A percentile compares a stretch with the other conserved stretches of the same genome.
phyloP scores from a whole-genome alignment of 2,888 invertebrate genomes.

The Sarcophaga subvicina region DNA sequence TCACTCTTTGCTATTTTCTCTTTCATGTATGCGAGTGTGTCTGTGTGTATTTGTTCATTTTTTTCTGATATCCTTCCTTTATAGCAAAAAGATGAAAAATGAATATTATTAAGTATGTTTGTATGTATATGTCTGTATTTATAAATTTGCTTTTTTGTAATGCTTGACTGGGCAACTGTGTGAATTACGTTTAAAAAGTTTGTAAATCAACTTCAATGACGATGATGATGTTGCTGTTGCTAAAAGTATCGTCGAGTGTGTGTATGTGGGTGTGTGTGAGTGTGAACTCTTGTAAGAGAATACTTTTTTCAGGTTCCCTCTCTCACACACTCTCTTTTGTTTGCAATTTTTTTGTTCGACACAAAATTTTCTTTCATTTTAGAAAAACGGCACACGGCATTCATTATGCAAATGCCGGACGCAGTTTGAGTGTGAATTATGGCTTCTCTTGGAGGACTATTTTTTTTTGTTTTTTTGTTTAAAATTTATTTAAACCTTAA shows the following conservation, averaged over 20 bases:
- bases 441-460: constrained; percentile 10
- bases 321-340: constrained; percentile 4
- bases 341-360: constrained; percentile 28
- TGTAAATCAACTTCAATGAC: constrained; percentile 68
- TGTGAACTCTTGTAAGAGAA: not conserved
- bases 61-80: not conserved
- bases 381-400: constrained; percentile 8
- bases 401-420: constrained; percentile 69
- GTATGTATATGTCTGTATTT: not conserved
- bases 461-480: constrained; percentile 41
- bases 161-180: constrained; percentile 59
- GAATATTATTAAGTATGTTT: not conserved
- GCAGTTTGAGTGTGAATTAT: constrained; percentile 66
- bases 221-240: constrained; percentile 36
- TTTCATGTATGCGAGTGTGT: not conserved
- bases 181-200: constrained; percentile 66
- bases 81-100: not conserved
- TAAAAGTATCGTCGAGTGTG: no score
- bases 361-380: not conserved
- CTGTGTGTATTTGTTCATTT: no score
- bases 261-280: constrained; percentile 15
- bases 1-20: not conserved
- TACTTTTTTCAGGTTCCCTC: no score
- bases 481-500: constrained; percentile 57
- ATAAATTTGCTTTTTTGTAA: constrained; percentile 34